Percentiles rank a stretch among this genome's conserved stretches.
phyloP scores from a whole-genome alignment of 2,113 vertebrate species.

The Ptilonorhynchus violaceus region DNA sequence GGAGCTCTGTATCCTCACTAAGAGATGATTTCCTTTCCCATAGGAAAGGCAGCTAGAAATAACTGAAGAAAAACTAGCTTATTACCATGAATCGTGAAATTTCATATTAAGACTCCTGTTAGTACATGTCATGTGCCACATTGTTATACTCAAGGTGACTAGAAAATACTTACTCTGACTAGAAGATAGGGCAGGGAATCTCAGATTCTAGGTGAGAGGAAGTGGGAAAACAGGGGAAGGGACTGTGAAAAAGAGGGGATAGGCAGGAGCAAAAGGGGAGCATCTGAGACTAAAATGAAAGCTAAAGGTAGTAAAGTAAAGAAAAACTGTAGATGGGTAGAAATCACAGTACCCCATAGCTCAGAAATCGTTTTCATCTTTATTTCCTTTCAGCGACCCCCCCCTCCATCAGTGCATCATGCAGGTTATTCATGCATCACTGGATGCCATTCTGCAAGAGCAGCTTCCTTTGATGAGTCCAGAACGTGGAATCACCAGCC shows the following conservation, averaged over 20 bases:
- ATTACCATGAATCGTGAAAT: neutral
- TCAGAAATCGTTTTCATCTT: neutral
- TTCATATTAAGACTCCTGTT: neutral
- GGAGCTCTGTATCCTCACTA: neutral
- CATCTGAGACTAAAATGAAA: neutral
- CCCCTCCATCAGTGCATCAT: neutral
- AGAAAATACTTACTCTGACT: neutral
- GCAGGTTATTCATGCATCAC: neutral
- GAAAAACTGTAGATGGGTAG: neutral
- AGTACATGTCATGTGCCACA: neutral
- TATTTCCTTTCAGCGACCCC: neutral
- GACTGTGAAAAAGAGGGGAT: neutral
- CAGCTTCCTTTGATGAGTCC: neutral
- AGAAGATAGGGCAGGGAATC: neutral
- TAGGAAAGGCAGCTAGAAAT: neutral
- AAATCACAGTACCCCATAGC: neutral
- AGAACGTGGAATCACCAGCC: rapidly evolving
- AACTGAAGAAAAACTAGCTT: neutral
- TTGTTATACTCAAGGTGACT: neutral
- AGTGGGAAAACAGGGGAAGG: neutral
- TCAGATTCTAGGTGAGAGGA: neutral
- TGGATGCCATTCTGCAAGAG: neutral
- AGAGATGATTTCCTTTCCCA: neutral
- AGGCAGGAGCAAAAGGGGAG: neutral
- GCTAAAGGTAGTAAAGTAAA: neutral